Percentiles rank a stretch among this genome's conserved stretches.
Evolutionary conservation across 2,797 vertebrate species (phyloP).

Genomic region (Odontamblyopus rebecca): DNA sequence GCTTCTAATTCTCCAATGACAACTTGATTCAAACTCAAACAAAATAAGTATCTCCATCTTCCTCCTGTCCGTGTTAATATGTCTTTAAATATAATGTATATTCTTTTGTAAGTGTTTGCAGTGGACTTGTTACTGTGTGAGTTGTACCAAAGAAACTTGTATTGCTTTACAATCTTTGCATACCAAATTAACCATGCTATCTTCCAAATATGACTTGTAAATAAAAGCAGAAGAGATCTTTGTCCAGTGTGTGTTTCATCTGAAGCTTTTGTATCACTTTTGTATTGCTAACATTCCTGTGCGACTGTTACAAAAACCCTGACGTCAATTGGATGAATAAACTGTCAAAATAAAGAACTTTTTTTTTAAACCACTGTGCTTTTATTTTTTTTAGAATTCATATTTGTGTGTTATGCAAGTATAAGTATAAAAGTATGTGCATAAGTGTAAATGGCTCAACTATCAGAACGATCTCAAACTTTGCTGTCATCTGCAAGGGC

Average conservation of each 20-base stretch:
- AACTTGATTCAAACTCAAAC: constrained; percentile 22
- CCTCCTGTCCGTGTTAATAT: constrained; percentile 66
- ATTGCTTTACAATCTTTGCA: constrained; percentile 25
- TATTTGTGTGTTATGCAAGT: too few relatives aligned
- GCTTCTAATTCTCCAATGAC: constrained; percentile 32
- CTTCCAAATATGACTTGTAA: constrained; percentile 8
- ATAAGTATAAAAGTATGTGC: too few relatives aligned
- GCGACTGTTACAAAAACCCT: constrained; percentile 47
- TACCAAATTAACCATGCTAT: constrained; percentile 1
- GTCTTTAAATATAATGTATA: constrained; percentile 53
- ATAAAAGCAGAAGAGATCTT: not conserved
- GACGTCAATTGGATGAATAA: constrained; percentile 55
- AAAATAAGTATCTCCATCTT: constrained; percentile 6
- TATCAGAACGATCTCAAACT: too few relatives aligned
- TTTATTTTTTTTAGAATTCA: not conserved
- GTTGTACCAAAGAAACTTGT: constrained; percentile 44
- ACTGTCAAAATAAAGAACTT: constrained; percentile 37
- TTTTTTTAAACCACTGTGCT: constrained; percentile 2
- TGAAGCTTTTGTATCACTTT: constrained; percentile 5
- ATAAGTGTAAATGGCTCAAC: too few relatives aligned
- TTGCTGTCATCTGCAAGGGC: too few relatives aligned
- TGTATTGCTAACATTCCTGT: constrained; percentile 51
- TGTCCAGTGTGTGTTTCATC: not conserved
- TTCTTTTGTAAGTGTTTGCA: constrained; percentile 53
- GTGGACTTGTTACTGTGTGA: constrained; percentile 30